Conservation (phyloP, 2,888 invertebrate genomes). For the Morpho achilles region DNA sequence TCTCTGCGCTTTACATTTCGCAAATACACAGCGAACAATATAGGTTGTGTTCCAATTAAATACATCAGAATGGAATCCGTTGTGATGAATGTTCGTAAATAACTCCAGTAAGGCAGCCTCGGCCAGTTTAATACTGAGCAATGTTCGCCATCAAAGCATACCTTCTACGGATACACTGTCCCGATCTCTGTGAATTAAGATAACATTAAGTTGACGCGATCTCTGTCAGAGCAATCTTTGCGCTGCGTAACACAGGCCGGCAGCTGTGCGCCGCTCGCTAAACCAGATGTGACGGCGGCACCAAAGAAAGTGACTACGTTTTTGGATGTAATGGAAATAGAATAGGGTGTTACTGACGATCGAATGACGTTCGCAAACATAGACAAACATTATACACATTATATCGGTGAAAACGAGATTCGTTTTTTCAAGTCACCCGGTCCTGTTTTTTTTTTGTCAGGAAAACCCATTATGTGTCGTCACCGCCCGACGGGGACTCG, state of each 20-base stretch:
- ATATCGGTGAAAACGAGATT: no score
- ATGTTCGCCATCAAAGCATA: slow-evolving; percentile 34
- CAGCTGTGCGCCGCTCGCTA: slow-evolving; percentile 38
- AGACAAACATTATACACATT: not conserved
- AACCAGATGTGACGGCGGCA: slow-evolving; percentile 27
- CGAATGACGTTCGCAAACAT: not conserved
- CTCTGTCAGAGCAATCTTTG: slow-evolving; percentile 44
- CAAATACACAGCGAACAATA: no score
- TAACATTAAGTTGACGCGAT: slow-evolving; percentile 39
- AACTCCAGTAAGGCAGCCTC: not conserved
- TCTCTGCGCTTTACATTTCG: no score
- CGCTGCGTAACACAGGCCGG: slow-evolving; percentile 26
- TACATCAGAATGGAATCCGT: no score
- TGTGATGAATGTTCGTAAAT: no score
- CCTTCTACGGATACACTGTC: slow-evolving; percentile 13
- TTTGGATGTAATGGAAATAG: slow-evolving; percentile 29
- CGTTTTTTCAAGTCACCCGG: no score
- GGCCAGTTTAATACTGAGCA: slow-evolving; percentile 1
- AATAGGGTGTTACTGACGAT: slow-evolving; percentile 9
- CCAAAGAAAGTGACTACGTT: slow-evolving; percentile 20
- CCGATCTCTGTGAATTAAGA: slow-evolving; percentile 44
- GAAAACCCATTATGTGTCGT: no score
- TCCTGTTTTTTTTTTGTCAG: no score
- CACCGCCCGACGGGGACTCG: no score
- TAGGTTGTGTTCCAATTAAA: no score